Base-by-base conservation (phyloP, 2,113 vertebrate genomes). In the Centropristis striata region DNA sequence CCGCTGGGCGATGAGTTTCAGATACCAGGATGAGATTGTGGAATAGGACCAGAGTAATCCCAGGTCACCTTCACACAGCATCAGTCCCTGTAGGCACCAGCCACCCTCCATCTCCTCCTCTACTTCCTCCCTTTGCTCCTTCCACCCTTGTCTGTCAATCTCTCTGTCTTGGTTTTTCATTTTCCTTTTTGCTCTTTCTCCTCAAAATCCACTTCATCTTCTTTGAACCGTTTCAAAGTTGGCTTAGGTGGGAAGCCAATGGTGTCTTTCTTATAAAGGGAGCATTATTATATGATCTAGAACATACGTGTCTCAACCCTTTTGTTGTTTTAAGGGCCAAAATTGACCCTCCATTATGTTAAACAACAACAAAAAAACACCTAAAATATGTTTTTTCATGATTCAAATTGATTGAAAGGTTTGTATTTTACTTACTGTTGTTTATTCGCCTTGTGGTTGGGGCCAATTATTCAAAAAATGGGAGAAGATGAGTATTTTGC, bases 61-160 rank as follows among this genome's bases (percentile, higher is more conserved):
- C 57, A 59, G 88, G 89, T 94, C 91, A 92, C 91, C 92, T 92
- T 94, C 89, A 90, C 71, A 70, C 64, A 63, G 76, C 54, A 42
- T 75, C 78, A 83, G 15, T 67, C 80, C 41, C 71, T 16, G 18
- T 44, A 69, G 50, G 32, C 72, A n/a, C 15, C 80, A 50, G 47
- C 64, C 57, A 37, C 25, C 75, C 23, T 49, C 65, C 46, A 11
- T 59, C 71, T 64, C 59, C 21, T 59, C 80, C 49, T 37, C 68
- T 13, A 5, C 71, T 49, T 32, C 74, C 46, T 65, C 49, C 36
- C 66, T 18, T 57, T 21, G 27, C 58, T 59, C 28, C 37, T 47
- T 16, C 23, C n/a, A n/a, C n/a, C n/a, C 16, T 63, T 58, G 25
- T 83, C 79, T 25, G 13, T 74, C 60, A 25, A 69, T 74, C 66